Evolutionary conservation across 1,140 invertebrate species (phyloP).

Genomic region (Drosophila kikkawai): DNA sequence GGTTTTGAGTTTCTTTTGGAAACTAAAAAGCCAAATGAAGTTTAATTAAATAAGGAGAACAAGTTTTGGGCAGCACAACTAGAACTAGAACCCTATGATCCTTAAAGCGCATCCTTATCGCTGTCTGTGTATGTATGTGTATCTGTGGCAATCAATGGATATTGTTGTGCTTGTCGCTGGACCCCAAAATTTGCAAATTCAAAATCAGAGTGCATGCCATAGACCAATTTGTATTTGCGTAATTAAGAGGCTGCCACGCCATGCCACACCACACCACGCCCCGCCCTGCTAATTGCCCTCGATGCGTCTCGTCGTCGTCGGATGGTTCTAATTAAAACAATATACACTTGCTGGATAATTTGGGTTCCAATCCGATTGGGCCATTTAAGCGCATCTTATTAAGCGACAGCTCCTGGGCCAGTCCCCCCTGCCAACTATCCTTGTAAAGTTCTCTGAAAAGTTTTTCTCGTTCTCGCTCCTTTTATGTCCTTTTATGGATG

Average conservation of each 20-base stretch:
- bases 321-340: conserved; percentile 63
- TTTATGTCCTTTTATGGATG: conserved; percentile 26
- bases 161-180: conserved; percentile 59
- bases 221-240: conserved; percentile 68
- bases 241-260: conserved; percentile 64
- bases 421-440: background rate
- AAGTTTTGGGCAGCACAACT: conserved; percentile 7
- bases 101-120: conserved; percentile 17
- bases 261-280: background rate
- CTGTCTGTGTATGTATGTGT: background rate
- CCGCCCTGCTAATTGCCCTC: conserved; percentile 47
- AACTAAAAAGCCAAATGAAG: background rate
- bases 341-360: conserved; percentile 41
- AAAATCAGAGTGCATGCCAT: conserved; percentile 65
- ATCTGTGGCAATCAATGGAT: conserved; percentile 60
- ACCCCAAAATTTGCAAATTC: conserved; percentile 40
- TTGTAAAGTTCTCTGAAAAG: conserved; percentile 31
- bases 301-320: conserved; percentile 26
- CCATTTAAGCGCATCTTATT: conserved; percentile 57
- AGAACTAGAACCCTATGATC: conserved; percentile 45
- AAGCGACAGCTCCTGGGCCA: conserved; percentile 25
- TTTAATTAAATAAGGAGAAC: conserved; percentile 3
- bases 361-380: conserved; percentile 22
- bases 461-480: conserved; percentile 5
- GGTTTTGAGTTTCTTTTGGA: conserved; percentile 15